Evolutionary conservation across 2,113 vertebrate species (phyloP).

Genomic region (Jaculus jaculus): DNA sequence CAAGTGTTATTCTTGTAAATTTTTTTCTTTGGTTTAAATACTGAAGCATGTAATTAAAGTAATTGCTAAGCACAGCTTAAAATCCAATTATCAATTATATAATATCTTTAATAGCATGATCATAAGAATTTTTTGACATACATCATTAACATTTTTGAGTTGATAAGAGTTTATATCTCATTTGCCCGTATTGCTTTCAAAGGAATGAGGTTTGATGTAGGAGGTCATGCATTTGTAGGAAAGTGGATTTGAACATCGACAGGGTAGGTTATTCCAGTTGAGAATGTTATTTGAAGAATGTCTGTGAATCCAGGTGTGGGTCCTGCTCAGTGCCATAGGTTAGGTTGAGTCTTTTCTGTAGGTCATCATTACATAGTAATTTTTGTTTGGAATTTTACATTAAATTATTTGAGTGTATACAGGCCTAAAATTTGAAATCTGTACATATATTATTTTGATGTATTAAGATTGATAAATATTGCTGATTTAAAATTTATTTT

Average conservation of each 20-base stretch:
- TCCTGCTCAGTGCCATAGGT: constrained; percentile 71
- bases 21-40: constrained; percentile 61
- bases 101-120: constrained; percentile 74
- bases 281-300: constrained; percentile 66
- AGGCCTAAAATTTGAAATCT: constrained; percentile 81
- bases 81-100: constrained; percentile 64
- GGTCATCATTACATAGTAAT: constrained; percentile 79
- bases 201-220: constrained; percentile 72
- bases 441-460: constrained; percentile 85
- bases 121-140: constrained; percentile 72
- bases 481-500: constrained; percentile 88
- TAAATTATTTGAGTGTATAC: constrained; percentile 88
- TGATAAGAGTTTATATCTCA: constrained; percentile 72
- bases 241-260: constrained; percentile 62
- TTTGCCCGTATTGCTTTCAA: constrained; percentile 73
- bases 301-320: constrained; percentile 72
- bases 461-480: constrained; percentile 88
- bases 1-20: constrained; percentile 64
- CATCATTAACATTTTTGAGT: constrained; percentile 58
- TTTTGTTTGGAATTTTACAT: constrained; percentile 82
- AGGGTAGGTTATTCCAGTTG: constrained; percentile 62
- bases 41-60: constrained; percentile 67
- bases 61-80: constrained; percentile 66
- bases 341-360: constrained; percentile 72
- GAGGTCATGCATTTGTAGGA: constrained; percentile 68